A percentile compares a stretch with the other conserved stretches of the same genome.
Conservation (phyloP, 2,888 invertebrate species). For the Artemia sinica region DNA sequence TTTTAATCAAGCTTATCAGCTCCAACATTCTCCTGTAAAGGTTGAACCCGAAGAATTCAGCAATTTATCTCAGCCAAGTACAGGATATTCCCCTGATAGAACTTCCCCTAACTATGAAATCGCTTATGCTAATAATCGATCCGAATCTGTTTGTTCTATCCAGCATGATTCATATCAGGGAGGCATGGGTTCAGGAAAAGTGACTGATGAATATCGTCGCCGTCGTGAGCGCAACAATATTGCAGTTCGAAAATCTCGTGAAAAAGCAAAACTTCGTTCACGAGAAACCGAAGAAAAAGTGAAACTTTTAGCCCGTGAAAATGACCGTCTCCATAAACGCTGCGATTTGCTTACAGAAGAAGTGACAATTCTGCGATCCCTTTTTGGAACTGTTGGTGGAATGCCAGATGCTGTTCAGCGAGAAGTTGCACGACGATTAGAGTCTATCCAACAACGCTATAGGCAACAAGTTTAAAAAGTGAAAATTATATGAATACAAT, state of each 20-base stretch:
- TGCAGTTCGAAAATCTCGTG: constrained; percentile 84
- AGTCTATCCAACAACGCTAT: constrained; percentile 40
- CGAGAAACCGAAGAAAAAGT: constrained; percentile 87
- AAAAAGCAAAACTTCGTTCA: constrained; percentile 86
- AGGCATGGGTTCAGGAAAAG: constrained; percentile 61
- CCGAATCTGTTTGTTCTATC: constrained; percentile 21
- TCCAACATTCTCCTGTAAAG: background rate
- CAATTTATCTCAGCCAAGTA: constrained; percentile 33
- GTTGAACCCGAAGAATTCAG: constrained; percentile 27
- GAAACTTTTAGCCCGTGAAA: constrained; percentile 69
- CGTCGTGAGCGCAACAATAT: constrained; percentile 86
- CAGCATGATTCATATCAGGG: constrained; percentile 25
- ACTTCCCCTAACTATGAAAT: constrained; percentile 41
- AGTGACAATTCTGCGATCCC: constrained; percentile 56
- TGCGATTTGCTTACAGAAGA: constrained; percentile 82
- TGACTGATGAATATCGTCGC: constrained; percentile 80
- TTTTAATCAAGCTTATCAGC: constrained; percentile 17
- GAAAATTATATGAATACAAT: too few relatives aligned
- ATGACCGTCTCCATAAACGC: constrained; percentile 73
- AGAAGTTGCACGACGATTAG: constrained; percentile 48
- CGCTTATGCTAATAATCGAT: constrained; percentile 21
- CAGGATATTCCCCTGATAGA: constrained; percentile 37
- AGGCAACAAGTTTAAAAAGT: constrained; percentile 29
- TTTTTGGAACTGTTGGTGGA: constrained; percentile 51
- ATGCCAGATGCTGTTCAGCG: constrained; percentile 48